Evolutionary conservation across 2,113 vertebrate species (phyloP), one percentile per base, ranked within the genome.

Genomic region (Actenoides lindsayi): DNA sequence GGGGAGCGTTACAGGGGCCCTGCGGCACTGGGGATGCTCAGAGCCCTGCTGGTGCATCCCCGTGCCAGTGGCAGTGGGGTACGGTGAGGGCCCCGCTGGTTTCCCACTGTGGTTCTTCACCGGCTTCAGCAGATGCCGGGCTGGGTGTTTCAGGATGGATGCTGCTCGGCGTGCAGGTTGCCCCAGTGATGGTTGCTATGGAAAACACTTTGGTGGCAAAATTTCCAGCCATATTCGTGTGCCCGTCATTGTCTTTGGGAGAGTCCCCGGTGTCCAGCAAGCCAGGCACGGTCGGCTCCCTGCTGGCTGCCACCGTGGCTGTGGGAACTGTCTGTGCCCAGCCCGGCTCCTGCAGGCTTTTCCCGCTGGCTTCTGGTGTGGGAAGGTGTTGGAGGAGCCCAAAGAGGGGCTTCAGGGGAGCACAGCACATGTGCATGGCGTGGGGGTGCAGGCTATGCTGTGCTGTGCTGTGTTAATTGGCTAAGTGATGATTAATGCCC

Each of bases 81-180:
- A 21, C 0, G 0, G 9, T 0, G 0, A 50, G 41, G 35, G 17
- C n/a, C 35, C 33, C 31, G 4, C 21, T 1, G 8, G 21, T 50
- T 50, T 41, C 6, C 7, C 1, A 1, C 35, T 0, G 0, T 14
- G 57, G 41, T 50, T 73, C 69, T 76, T 35, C 54, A 13, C 44
- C 5, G 2, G 69, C 59, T 73, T 78, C 1, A 1, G 23, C 9
- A 28, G 83, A 81, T 15, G 15, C 30, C 6, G 59, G 83, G 33
- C 42, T 70, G 90, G 48, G 67, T 33, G 15, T 69, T 94, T 75
- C 0, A 13, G 88, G 63, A 60, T 56, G 75, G 89, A 91, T 79
- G 65, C 60, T 78, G 79, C 89, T 50, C 1, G 10, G 95, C 80
- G 93, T 92, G 71, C 44, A 74, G 83, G 94, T 97, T 97, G 91